Base-by-base conservation (phyloP, 1,140 invertebrate genomes). In the Drosophila orosa region DNA sequence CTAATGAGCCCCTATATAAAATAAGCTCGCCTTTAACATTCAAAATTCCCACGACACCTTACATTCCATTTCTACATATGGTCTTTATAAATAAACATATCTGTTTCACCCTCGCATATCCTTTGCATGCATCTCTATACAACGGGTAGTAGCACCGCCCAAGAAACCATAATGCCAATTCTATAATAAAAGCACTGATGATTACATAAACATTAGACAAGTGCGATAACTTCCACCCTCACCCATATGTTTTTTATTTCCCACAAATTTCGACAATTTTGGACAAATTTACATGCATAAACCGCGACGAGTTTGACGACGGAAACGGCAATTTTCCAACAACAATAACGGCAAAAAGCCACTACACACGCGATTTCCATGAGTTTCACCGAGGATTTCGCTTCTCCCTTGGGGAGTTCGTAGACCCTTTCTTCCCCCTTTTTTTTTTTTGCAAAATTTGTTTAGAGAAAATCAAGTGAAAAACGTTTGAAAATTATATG, bases 181-280 rank as follows among this genome's bases (percentile, higher is more conserved):
- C 71, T 77, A 73, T 77, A 72, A 77, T 87, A 76, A 86, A 69
- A 79, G 78, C 60, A 52, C 31, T 74, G 83, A 69, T 77, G 83
- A 86, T 83, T 83, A 77, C 76, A 58, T 74, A 68, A 56, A 83
- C 79, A 86, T 87, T 86, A 83, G 79, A 74, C 75, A 86, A 87
- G 75, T 83, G 75, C 74, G 33, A 69, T 44, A 42, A 45, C 75
- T 63, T 60, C 35, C 75, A 45, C 60, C 42, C 37, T 56, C 37
- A 47, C 52, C 45, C 68, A 72, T 65, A 69, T 74, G 71, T 57
- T 40, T 71, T 84, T 90, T 85, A 90, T 90, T 74, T 83, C 72
- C 86, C 86, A 78, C 86, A 90, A 86, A 90, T 90, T 78, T 90
- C 81, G 77, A 77, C 86, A 90, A 90, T 90, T 90, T 90, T 74